These are phyloP conservation scores for Ypsolopha sequella DNA, from an alignment of 2,888 invertebrate genomes.

Conservation along the genomic window DNA sequence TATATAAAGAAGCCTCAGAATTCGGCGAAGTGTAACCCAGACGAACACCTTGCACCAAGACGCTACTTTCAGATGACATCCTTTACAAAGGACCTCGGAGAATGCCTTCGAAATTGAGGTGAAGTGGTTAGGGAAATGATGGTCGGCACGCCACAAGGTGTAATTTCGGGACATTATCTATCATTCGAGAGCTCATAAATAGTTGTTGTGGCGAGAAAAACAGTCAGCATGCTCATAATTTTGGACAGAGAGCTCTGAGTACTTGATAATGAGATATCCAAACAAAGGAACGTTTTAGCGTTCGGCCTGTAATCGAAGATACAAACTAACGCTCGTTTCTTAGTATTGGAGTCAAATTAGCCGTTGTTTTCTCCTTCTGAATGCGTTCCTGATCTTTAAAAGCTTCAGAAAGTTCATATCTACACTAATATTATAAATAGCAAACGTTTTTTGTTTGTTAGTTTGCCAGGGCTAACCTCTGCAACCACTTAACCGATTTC, in stretches of 20 bases:
- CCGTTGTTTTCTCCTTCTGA: conserved; percentile 39
- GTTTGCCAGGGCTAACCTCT: too few species aligned
- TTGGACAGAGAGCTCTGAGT: conserved; percentile 5
- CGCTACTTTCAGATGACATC: neutral
- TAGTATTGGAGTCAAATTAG: conserved; percentile 38
- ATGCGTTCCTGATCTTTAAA: too few species aligned
- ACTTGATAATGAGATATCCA: conserved; percentile 37
- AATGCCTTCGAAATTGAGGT: neutral
- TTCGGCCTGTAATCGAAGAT: conserved; percentile 39
- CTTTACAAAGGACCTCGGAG: neutral
- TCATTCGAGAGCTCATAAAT: conserved; percentile 31
- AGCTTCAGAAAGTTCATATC: too few species aligned
- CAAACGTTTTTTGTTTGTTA: too few species aligned
- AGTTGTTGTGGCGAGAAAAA: neutral
- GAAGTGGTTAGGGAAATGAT: neutral
- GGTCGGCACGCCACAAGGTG: conserved; percentile 26
- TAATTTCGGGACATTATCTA: conserved; percentile 47
- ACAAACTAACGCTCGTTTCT: conserved; percentile 40
- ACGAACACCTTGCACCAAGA: neutral
- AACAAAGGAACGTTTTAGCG: conserved; percentile 52
- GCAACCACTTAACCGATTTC: too few species aligned
- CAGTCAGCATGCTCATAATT: neutral
- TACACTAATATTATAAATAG: too few species aligned
- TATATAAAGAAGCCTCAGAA: conserved; percentile 44
- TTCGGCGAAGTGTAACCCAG: conserved; percentile 57